Base-by-base conservation (phyloP, 2,797 vertebrate genomes). In the Chromobotia macracanthus region DNA sequence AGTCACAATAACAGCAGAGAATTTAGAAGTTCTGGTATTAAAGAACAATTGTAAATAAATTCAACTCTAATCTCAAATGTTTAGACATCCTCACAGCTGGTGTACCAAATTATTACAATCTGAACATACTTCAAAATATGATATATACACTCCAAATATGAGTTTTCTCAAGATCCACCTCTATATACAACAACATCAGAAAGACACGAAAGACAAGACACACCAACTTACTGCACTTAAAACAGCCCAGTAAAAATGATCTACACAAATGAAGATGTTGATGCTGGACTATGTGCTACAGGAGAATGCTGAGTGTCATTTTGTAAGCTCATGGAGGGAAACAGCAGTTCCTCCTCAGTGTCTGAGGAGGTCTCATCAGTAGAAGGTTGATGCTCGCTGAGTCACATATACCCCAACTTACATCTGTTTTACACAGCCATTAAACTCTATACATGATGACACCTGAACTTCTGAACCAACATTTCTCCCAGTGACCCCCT, bases 391-490 rank as follows among this genome's bases (percentile, higher is more conserved):
- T 11, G 41, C 25, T 31, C 25, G 18, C 21, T 53, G n/a, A 6
- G 28, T 21, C 58, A 74, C 6, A 1, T 16, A 53, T 19, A 41
- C n/a, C 60, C 38, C 4, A 9, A 0, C 46, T 65, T 19, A 18
- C 60, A 53, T 65, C 21, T 68, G 61, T 23, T 68, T 19, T 5
- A 19, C 31, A 11, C n/a, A n/a, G n/a, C n/a, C 38, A 28, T 67
- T 25, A 15, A 67, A 66, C 35, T 67, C 50, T n/a, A 76, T 66
- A 46, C 50, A n/a, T 46, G 38, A 68, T 58, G 53, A 12, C 64
- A 68, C 23, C 38, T 77, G 51, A 77, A 77, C 64, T 58, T 67
- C 38, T 77, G 75, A 77, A 77, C 65, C 23, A 66, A 23, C 18
- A 12, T 21, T 28, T 58, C 53, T 68, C 53, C 51, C 50, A 48